Evolutionary conservation across 2,888 invertebrate genomes (phyloP).

Genomic region (Osmoderma eremita): DNA sequence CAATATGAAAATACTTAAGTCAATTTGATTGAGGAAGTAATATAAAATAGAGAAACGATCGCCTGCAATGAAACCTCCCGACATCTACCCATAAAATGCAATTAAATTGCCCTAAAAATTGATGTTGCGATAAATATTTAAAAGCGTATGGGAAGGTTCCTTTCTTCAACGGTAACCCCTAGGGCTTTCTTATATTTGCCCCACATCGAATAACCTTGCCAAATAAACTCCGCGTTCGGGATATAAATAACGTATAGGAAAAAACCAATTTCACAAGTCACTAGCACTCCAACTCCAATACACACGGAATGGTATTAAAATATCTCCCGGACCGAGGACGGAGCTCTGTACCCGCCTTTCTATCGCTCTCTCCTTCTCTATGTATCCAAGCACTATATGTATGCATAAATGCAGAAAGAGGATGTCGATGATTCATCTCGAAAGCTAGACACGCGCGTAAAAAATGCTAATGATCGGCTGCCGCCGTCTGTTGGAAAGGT

Average conservation of each 20-base stretch:
- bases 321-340: slow-evolving; percentile 3
- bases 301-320: slow-evolving; percentile 29
- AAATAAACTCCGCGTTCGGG: slow-evolving; percentile 35
- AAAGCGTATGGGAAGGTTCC: neutral
- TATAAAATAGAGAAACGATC: too few species aligned
- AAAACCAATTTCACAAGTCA: slow-evolving; percentile 40
- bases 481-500: neutral
- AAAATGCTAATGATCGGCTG: slow-evolving; percentile 23
- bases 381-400: slow-evolving; percentile 8
- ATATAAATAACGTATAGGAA: slow-evolving; percentile 39
- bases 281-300: slow-evolving; percentile 37
- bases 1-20: too few species aligned
- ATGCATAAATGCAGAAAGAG: slow-evolving; percentile 31
- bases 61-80: neutral
- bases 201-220: slow-evolving; percentile 33
- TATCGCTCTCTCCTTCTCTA: neutral
- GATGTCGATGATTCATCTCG: slow-evolving; percentile 31
- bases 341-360: neutral
- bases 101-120: slow-evolving; percentile 34
- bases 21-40: too few species aligned
- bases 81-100: neutral
- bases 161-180: slow-evolving; percentile 10
- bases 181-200: slow-evolving; percentile 30
- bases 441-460: slow-evolving; percentile 2
- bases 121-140: slow-evolving; percentile 33